Conservation (phyloP, 2,888 invertebrate genomes). For the Pycnomerus fuliginosus region DNA sequence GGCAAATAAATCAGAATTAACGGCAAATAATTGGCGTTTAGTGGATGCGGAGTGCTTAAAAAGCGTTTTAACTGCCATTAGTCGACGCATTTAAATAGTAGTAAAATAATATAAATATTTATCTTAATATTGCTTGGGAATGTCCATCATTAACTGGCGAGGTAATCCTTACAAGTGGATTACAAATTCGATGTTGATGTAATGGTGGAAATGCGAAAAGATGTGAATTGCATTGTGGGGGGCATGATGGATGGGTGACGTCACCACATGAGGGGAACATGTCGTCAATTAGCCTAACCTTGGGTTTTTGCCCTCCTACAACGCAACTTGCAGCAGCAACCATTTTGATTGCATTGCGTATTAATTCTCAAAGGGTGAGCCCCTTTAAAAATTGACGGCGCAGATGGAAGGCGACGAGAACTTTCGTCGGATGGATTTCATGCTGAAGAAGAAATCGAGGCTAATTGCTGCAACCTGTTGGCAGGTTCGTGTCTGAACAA, state of each 20-base stretch:
- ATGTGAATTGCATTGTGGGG: conserved; percentile 22
- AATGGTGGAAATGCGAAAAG: conserved; percentile 3
- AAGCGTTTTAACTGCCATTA: conserved; percentile 7
- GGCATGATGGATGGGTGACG: conserved; percentile 45
- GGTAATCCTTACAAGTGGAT: conserved; percentile 6
- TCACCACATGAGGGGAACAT: conserved; percentile 40
- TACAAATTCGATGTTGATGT: conserved; percentile 7
- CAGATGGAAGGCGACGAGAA: too few species aligned
- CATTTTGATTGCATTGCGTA: conserved; percentile 23
- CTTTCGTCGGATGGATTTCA: too few species aligned
- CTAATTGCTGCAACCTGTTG: too few species aligned
- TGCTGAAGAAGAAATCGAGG: too few species aligned
- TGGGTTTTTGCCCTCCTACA: conserved; percentile 13
- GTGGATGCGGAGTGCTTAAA: conserved; percentile 6
- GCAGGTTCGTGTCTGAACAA: too few species aligned
- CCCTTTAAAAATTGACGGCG: too few species aligned
- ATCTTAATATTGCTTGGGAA: conserved; percentile 1
- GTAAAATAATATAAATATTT: conserved; percentile 11
- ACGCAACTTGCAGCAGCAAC: too few species aligned
- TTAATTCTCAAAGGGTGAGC: conserved; percentile 5
- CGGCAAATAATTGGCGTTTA: conserved; percentile 13
- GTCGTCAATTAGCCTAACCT: conserved; percentile 43
- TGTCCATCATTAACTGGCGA: not conserved
- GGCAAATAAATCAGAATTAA: conserved; percentile 15
- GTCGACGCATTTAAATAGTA: conserved; percentile 1